phyloP scores from a whole-genome alignment of 2,888 invertebrate species.

The Volucella bombylans region DNA sequence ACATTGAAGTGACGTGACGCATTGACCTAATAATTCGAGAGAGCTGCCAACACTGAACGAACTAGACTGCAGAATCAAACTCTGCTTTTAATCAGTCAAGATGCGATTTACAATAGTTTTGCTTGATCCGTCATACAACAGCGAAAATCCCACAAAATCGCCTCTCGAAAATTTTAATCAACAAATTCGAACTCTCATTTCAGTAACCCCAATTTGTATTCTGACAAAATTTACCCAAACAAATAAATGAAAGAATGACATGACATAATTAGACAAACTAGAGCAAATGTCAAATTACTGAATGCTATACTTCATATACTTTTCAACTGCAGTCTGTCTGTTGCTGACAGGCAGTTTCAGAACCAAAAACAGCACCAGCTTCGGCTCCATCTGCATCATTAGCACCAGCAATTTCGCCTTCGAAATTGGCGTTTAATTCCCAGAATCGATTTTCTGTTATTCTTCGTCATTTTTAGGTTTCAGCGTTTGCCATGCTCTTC shows the following conservation, averaged over 20 bases:
- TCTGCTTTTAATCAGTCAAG: too few relatives aligned
- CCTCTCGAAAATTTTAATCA: not conserved
- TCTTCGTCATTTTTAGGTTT: slow-evolving; percentile 49
- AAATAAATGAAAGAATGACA: slow-evolving; percentile 1
- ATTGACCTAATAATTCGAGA: too few relatives aligned
- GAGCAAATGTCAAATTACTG: slow-evolving; percentile 54
- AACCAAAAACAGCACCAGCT: too few relatives aligned
- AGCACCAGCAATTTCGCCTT: not conserved
- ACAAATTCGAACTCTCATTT: not conserved
- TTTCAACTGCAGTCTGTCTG: not conserved
- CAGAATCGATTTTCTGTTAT: slow-evolving; percentile 47
- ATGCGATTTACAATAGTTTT: too few relatives aligned
- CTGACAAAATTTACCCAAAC: slow-evolving; percentile 5
- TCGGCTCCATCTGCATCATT: too few relatives aligned
- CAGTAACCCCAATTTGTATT: not conserved
- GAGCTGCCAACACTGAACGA: too few relatives aligned
- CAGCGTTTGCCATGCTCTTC: slow-evolving; percentile 14
- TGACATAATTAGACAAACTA: slow-evolving; percentile 56
- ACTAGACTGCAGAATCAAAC: too few relatives aligned
- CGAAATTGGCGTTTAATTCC: slow-evolving; percentile 50
- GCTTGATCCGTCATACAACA: too few relatives aligned
- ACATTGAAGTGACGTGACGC: too few relatives aligned
- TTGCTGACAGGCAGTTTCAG: not conserved
- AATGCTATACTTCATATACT: not conserved
- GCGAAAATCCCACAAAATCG: not conserved